These are phyloP conservation scores for Engraulis encrasicolus DNA, from an alignment of 2,113 vertebrate genomes.

Conservation along the genomic window DNA sequence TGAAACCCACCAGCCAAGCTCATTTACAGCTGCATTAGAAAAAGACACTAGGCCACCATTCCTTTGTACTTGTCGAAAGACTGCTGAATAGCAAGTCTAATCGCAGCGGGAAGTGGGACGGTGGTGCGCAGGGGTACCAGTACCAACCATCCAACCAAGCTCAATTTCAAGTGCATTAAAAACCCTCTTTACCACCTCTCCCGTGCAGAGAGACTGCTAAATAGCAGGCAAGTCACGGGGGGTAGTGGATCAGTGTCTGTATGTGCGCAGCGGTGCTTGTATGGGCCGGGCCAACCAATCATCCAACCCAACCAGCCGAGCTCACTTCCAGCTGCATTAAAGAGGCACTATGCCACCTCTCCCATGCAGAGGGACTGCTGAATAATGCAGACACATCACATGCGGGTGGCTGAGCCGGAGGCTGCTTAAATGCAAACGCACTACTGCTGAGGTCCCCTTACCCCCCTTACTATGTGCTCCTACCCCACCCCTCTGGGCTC, in stretches of 20 bases:
- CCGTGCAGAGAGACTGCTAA: no score
- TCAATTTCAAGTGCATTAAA: no score
- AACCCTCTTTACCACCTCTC: no score
- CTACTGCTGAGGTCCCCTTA: background rate
- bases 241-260: background rate
- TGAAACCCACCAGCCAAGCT: no score
- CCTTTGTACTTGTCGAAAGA: no score
- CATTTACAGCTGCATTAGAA: no score
- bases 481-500: background rate
- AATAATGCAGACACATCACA: conserved; percentile 60
- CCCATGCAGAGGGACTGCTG: conserved; percentile 44
- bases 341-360: conserved; percentile 18
- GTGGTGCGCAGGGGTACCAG: background rate
- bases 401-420: conserved; percentile 29
- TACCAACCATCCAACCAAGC: background rate
- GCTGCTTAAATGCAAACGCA: conserved; percentile 18
- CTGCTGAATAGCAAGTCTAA: no score
- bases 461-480: no score
- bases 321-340: background rate
- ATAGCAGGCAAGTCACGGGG: no score
- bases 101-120: background rate
- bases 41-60: no score
- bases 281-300: no score
- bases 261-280: background rate
- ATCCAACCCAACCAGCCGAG: background rate